Base-by-base conservation (phyloP, 2,888 invertebrate genomes). In the Peribatodes rhomboidaria region DNA sequence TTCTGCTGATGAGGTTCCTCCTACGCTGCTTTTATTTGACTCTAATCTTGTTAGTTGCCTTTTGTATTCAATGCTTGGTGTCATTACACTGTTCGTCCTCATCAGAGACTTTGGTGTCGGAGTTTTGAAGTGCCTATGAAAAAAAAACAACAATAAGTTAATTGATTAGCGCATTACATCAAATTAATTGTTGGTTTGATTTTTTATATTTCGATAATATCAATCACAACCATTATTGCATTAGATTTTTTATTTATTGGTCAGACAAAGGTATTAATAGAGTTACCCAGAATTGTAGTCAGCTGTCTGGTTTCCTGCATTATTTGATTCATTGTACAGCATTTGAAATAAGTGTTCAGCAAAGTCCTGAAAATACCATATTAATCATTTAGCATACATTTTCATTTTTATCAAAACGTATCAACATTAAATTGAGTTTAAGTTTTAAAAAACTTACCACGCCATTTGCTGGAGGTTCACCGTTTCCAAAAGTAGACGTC, bases 381-480 rank as follows among this genome's bases (percentile, higher is more conserved):
- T 9, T 41, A 27, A n/a, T n/a, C n/a, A n/a, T n/a, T n/a, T n/a
- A 27, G 27, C 27, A 11, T 7, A 11, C 11, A 11, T 7, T 35
- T 3, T 35, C 35, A 35, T 27, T 7, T 53, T 3, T 31, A n/a
- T n/a, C n/a, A n/a, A n/a, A n/a, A n/a, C 0, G 11, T 22, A 0
- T 20, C n/a, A 35, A 2, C 22, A 11, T 42, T 1, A 27, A 47
- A n/a, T 27, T 11, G 8, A 35, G 6, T 11, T 7, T 35, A n/a
- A n/a, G n/a, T 6, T 10, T n/a, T 11, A 35, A 53, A 37, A 7
- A 11, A 14, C 94, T 89, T 90, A 98, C 98, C 94, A 97, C 97
- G 71, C 99, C 99, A 87, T 98, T 99, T 83, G 98, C 98, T 0
- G 99, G 99, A 18, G 99, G 98, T 92, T 99, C 99, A 1, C 99